Base-by-base conservation (phyloP, 2,888 invertebrate genomes). In the Heliconius cydno region DNA sequence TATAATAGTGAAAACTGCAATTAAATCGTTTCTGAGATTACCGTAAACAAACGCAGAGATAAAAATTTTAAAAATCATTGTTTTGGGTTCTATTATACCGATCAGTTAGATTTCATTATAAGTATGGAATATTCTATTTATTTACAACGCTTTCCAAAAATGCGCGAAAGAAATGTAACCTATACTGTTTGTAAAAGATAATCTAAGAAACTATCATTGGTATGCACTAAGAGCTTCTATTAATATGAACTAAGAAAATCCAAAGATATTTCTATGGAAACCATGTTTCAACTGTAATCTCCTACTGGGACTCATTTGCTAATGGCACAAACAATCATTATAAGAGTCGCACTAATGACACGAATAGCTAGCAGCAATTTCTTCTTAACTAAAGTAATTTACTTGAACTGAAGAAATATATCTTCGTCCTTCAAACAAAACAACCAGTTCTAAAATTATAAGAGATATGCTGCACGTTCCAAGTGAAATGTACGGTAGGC, bases 361-460 rank as follows among this genome's bases (percentile, higher is more conserved):
- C 79, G 81, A 79, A 78, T 82, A 76, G 76, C 81, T 71, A 63
- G 77, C 79, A 80, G 79, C 81, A 79, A 81, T 82, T 81, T 79
- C 78, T 80, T 81, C 81, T 82, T 80, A 80, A 82, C 83, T 79
- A 79, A 82, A 79, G 83, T 83, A 85, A 85, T 85, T 85, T 83
- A 81, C 81, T 79, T 81, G 38, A 83, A 83, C 79, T 76, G 72
- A 79, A 80, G 82, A 83, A 84, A 84, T 84, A 82, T 82, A 81
- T 83, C 84, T 82, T 83, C 80, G 83, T 81, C 83, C 79, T 79
- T 83, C 83, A 78, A 83, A 81, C 76, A 82, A 28, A 52, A 78
- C 74, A 78, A 82, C 83, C 79, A 81, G 82, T 83, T 83, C 75
- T 76, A 65, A 77, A 80, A 75, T 67, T 34, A 12, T 80, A 75